Evolutionary conservation across 2,888 invertebrate species (phyloP).

Genomic region (Xestia xanthographa): DNA sequence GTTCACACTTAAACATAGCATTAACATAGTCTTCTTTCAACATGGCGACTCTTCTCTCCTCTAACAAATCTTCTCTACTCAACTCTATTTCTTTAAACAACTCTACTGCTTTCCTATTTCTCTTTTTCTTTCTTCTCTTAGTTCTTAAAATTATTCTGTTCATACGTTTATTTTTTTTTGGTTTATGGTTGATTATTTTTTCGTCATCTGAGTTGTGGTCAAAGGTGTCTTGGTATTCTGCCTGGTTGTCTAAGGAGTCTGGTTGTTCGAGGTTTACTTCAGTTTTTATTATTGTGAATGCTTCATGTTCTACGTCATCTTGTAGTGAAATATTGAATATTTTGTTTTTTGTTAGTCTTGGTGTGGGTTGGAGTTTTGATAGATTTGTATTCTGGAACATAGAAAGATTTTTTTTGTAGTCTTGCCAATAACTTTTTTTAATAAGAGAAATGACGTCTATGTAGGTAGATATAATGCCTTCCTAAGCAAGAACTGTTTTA

Average conservation of each 20-base stretch:
- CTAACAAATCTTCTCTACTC: constrained; percentile 73
- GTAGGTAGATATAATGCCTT: too few species aligned
- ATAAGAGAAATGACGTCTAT: too few species aligned
- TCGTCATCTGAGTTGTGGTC: constrained; percentile 57
- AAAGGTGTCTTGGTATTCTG: constrained; percentile 24
- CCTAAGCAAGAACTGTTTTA: too few species aligned
- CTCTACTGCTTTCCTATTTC: constrained; percentile 42
- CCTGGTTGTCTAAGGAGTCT: neutral
- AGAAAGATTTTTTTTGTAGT: neutral
- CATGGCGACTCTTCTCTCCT: constrained; percentile 74
- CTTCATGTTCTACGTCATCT: neutral
- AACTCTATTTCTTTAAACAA: constrained; percentile 77
- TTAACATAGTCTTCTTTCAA: constrained; percentile 80
- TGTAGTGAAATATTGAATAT: constrained; percentile 41
- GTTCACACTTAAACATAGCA: constrained; percentile 82
- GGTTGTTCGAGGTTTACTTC: constrained; percentile 2
- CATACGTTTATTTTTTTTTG: neutral
- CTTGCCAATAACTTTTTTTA: too few species aligned
- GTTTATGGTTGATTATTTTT: constrained; percentile 7
- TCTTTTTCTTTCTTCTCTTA: constrained; percentile 37
- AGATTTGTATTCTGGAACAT: constrained; percentile 44
- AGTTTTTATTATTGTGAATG: constrained; percentile 38
- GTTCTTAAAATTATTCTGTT: constrained; percentile 9
- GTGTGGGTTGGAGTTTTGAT: constrained; percentile 4
- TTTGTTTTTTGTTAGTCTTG: constrained; percentile 38